A percentile compares a stretch with the other conserved stretches of the same genome.
These are phyloP conservation scores for Sinocyclocheilus rhinocerous DNA, from an alignment of 2,113 vertebrate species.

Conservation along the genomic window DNA sequence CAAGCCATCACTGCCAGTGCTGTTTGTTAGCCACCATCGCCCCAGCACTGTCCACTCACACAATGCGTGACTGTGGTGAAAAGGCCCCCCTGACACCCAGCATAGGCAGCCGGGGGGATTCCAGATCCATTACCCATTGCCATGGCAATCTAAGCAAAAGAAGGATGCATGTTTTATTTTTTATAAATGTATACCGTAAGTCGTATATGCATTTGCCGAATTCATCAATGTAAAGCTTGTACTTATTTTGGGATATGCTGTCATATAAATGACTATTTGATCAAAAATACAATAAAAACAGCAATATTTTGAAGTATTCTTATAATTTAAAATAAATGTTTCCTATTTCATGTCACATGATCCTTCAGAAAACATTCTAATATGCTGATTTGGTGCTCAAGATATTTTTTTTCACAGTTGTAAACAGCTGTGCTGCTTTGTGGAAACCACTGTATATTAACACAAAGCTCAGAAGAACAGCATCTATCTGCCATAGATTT, in stretches of 20 bases:
- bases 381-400: not conserved
- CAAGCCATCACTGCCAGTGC: slow-evolving; percentile 42
- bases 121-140: slow-evolving; percentile 65
- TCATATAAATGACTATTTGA: not conserved
- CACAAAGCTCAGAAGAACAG: too few relatives aligned
- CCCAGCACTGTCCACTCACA: slow-evolving; percentile 59
- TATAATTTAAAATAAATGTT: too few relatives aligned
- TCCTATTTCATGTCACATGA: too few relatives aligned
- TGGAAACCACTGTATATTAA: too few relatives aligned
- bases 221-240: not conserved
- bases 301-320: not conserved
- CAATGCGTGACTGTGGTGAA: slow-evolving; percentile 50
- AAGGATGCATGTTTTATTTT: slow-evolving; percentile 46
- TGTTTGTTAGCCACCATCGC: slow-evolving; percentile 69
- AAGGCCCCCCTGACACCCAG: slow-evolving; percentile 21
- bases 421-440: too few relatives aligned
- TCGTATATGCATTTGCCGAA: not conserved
- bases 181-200: not conserved
- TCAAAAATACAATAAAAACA: not conserved
- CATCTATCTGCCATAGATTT: too few relatives aligned
- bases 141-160: slow-evolving; percentile 63
- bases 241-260: not conserved
- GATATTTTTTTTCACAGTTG: too few relatives aligned
- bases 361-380: not conserved
- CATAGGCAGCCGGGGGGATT: slow-evolving; percentile 55